Evolutionary conservation across 1,140 invertebrate species (phyloP).

Genomic region (Cataglyphis hispanica): DNA sequence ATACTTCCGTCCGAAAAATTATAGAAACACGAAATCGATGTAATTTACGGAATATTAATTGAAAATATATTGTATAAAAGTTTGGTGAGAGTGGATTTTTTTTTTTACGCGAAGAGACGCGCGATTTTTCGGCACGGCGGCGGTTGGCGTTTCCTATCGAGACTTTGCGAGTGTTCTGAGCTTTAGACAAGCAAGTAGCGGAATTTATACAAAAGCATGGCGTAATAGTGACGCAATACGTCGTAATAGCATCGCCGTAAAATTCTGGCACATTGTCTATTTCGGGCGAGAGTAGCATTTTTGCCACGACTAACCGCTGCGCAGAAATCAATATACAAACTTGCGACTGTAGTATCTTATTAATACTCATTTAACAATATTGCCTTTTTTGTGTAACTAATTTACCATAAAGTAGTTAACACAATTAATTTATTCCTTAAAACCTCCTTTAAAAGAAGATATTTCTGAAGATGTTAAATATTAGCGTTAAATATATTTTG

Average conservation of each 20-base stretch:
- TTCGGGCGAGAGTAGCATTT: conserved; percentile 72
- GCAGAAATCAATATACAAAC: conserved; percentile 50
- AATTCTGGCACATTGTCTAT: conserved; percentile 82
- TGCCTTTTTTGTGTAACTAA: not conserved
- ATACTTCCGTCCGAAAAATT: not conserved
- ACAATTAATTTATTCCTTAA: not conserved
- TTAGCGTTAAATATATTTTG: not conserved
- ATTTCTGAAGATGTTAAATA: not conserved
- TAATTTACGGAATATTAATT: not conserved
- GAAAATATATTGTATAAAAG: not conserved
- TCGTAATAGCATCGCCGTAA: conserved; percentile 74
- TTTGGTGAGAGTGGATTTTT: not conserved
- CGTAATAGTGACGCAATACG: conserved; percentile 77
- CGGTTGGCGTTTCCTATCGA: conserved; percentile 12
- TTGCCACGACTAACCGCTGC: conserved; percentile 18
- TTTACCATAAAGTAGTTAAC: not conserved
- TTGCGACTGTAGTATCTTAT: not conserved
- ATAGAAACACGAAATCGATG: not conserved
- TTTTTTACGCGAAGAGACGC: not conserved
- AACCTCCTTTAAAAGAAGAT: not conserved
- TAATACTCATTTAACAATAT: not conserved
- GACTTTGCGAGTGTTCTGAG: conserved; percentile 71
- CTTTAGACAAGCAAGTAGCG: conserved; percentile 60
- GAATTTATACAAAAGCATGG: conserved; percentile 80
- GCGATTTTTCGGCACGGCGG: conserved; percentile 10